Conservation (phyloP, 92 coral and sea anemone species). For the Phymanthus crucifer region DNA sequence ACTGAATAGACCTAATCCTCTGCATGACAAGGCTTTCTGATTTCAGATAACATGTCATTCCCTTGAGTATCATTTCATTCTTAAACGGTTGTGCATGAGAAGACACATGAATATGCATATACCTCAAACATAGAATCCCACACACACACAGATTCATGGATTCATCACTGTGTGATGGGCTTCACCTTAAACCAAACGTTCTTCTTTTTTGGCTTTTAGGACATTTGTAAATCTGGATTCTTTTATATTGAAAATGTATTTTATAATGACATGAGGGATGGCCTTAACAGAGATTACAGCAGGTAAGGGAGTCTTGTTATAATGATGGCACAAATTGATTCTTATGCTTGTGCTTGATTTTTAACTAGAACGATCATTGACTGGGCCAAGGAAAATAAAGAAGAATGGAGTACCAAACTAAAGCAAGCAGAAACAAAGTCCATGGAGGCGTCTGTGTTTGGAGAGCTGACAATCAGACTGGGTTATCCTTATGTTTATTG, state of each 20-base stretch:
- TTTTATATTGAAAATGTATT: slow-evolving; percentile 92
- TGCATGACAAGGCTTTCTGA: too few relatives aligned
- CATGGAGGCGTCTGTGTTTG: slow-evolving; percentile 84
- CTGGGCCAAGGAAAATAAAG: slow-evolving; percentile 79
- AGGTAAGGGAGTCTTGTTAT: too few relatives aligned
- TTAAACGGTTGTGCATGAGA: too few relatives aligned
- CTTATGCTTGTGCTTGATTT: too few relatives aligned
- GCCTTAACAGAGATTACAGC: slow-evolving; percentile 85
- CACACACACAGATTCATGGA: too few relatives aligned
- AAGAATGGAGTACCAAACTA: slow-evolving; percentile 56
- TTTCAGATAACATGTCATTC: too few relatives aligned
- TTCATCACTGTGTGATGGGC: too few relatives aligned
- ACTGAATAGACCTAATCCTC: too few relatives aligned
- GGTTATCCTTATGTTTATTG: slow-evolving; percentile 92
- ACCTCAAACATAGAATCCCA: too few relatives aligned
- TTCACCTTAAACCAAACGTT: not conserved
- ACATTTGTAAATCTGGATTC: slow-evolving; percentile 92
- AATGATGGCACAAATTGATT: too few relatives aligned
- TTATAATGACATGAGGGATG: slow-evolving; percentile 88
- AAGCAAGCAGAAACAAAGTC: slow-evolving; percentile 57
- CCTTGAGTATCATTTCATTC: too few relatives aligned
- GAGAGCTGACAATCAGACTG: slow-evolving; percentile 72
- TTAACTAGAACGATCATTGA: slow-evolving; percentile 68
- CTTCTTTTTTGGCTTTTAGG: slow-evolving; percentile 44
- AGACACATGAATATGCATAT: too few relatives aligned